Evolutionary conservation across 2,113 vertebrate species (phyloP), one percentile per base, ranked within the genome.

Genomic region (Mustela lutreola): DNA sequence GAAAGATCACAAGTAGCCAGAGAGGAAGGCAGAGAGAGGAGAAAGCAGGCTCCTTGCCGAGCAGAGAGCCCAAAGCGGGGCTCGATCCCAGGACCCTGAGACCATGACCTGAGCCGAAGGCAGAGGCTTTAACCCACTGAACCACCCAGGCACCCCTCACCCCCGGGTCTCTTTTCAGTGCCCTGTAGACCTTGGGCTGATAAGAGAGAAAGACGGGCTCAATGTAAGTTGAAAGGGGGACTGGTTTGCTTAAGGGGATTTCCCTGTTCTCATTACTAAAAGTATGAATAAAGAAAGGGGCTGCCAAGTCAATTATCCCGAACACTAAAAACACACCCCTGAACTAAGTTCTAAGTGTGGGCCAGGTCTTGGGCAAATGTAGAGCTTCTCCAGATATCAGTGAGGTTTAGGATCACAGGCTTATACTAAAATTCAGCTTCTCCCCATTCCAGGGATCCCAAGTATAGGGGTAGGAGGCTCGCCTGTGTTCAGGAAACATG

Each of bases 401-500:
- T 31, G 82, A 73, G 19, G 62, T 71, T 83, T 31, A 33, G 0
- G 14, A 33, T 67, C 24, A 5, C 4, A 6, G 58, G 76, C 5
- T 70, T 42, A 18, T 2, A 7, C 12, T 58, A 26, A 24, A 50
- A 5, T 22, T 80, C n/a, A 53, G 42, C 21, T 18, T 11, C 31
- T 65, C 26, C 63, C 4, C 1, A 7, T 21, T 21, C 42, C 14
- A 2, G 16, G 50, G 28, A 7, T 75, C 85, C 73, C n/a, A 28
- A 7, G 9, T 22, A 16, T 0, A 8, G 14, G n/a, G 11, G 21
- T 14, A 7, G 42, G 70, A 62, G 24, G 7, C 53, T 10, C 28
- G 8, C 12, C 56, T 3, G 28, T 28, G 56, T 60, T 50, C 28
- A 22, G 50, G 15, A 31, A 10, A 1, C 0, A 0, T 8, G 1